These are phyloP conservation scores for Drosophila anomelani DNA, from an alignment of 2,888 invertebrate genomes.

Conservation along the genomic window DNA sequence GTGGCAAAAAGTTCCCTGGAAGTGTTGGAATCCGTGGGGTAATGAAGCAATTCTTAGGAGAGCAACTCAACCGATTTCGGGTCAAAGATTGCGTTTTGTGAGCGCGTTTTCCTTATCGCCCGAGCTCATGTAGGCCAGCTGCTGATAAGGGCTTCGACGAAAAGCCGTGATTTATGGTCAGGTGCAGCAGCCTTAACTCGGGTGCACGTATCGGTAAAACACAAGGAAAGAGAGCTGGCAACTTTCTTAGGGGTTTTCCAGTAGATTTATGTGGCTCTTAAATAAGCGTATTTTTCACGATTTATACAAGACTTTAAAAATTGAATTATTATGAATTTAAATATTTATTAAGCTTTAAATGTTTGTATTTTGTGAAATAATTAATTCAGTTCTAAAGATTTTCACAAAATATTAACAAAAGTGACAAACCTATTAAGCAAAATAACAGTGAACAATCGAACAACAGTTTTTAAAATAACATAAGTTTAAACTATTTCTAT, in stretches of 20 bases:
- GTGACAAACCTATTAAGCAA: too few relatives aligned
- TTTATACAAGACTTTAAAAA: too few relatives aligned
- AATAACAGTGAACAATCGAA: too few relatives aligned
- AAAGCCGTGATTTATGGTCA: slow-evolving; percentile 67
- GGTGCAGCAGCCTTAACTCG: slow-evolving; percentile 56
- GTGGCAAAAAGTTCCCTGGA: slow-evolving; percentile 66
- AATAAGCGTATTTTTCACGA: too few relatives aligned
- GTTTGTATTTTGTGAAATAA: too few relatives aligned
- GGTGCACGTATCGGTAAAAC: neutral
- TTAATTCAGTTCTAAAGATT: too few relatives aligned
- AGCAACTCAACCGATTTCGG: slow-evolving; percentile 62
- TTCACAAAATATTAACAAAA: too few relatives aligned
- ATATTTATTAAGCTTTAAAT: too few relatives aligned
- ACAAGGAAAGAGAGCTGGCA: neutral
- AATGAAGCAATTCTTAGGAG: slow-evolving; percentile 73
- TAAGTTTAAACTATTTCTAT: neutral
- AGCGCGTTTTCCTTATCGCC: slow-evolving; percentile 27
- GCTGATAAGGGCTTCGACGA: slow-evolving; percentile 43
- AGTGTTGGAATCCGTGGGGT: slow-evolving; percentile 49
- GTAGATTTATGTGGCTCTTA: neutral
- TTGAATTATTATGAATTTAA: too few relatives aligned
- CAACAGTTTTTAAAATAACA: too few relatives aligned
- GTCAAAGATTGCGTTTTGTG: slow-evolving; percentile 59
- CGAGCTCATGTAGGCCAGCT: slow-evolving; percentile 48
- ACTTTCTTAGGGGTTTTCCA: neutral